Evolutionary conservation across 2,888 invertebrate genomes (phyloP).

Genomic region (Rotaria macrura): DNA sequence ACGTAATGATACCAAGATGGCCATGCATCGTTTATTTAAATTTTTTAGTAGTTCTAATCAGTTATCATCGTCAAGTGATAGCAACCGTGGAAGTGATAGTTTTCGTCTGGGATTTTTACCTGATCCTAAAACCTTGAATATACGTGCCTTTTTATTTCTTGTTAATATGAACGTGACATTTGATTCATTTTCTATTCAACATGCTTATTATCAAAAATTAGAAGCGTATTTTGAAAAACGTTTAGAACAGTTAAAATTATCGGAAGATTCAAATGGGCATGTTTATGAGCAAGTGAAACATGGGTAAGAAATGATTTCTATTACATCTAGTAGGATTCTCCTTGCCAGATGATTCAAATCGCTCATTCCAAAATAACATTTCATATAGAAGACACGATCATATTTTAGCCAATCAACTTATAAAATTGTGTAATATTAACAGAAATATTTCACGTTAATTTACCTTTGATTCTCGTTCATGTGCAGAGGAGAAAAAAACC

Average conservation of each 20-base stretch:
- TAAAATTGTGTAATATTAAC: too few relatives aligned
- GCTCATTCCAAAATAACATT: too few relatives aligned
- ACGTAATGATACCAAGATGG: background rate
- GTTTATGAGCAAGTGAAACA: conserved; percentile 17
- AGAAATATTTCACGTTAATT: too few relatives aligned
- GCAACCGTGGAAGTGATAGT: background rate
- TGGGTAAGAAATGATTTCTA: background rate
- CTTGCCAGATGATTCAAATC: too few relatives aligned
- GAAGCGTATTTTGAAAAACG: background rate
- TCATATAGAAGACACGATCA: too few relatives aligned
- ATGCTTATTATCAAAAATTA: background rate
- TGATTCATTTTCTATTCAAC: background rate
- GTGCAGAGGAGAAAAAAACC: too few relatives aligned
- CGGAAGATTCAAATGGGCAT: background rate
- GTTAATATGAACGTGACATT: background rate
- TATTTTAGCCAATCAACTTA: too few relatives aligned
- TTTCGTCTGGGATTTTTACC: background rate
- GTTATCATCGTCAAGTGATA: background rate
- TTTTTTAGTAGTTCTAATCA: background rate
- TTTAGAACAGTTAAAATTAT: background rate
- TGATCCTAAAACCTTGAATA: background rate
- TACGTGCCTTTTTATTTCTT: background rate
- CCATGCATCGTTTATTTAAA: background rate
- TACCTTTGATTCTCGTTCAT: too few relatives aligned
- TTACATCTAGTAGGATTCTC: too few relatives aligned